Base-by-base conservation (phyloP, 2,113 vertebrate genomes). In the Urocolius indicus region DNA sequence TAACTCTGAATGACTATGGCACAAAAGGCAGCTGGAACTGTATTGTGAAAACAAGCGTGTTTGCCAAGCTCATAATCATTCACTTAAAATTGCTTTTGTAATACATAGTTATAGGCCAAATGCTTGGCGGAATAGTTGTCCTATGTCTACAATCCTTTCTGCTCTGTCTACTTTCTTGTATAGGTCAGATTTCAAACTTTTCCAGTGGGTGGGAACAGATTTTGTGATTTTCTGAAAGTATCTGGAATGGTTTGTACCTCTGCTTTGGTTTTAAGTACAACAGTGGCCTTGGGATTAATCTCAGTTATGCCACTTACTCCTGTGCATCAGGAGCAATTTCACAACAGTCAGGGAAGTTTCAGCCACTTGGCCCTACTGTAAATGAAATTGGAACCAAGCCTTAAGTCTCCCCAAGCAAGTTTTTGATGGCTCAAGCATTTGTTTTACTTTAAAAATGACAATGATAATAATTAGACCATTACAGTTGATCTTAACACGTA, bases 201-300 rank as follows among this genome's bases (percentile, higher is more conserved):
- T 87, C 85, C 76, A 91, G 67, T 85, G 88, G 58, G 59, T 88
- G 71, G 83, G 95, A 97, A 89, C 84, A 92, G 87, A 88, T 93
- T 96, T 97, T 84, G 89, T 87, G 91, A 62, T 91, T 89, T 97
- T 89, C 96, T 98, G 93, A 92, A 88, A 94, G 85, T 84, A 93
- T 52, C 73, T 82, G 89, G 96, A 88, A 93, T 49, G 54, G 75
- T 97, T 97, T 95, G 36, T 93, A 93, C 84, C 65, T 96, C 91
- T 94, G 83, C 94, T 97, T 97, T 96, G 89, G 85, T 84, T 97
- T 93, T 77, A 90, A 73, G 65, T 75, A 67, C 38, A 89, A 30
- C 65, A 94, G 79, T 89, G 71, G 57, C 88, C 77, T 78, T 63
- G 59, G 93, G 77, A 78, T 52, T 89, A 62, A 69, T 69, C 49